A percentile compares a stretch with the other conserved stretches of the same genome.
phyloP scores from a whole-genome alignment of 2,888 invertebrate species.

The Macrophya annulata region DNA sequence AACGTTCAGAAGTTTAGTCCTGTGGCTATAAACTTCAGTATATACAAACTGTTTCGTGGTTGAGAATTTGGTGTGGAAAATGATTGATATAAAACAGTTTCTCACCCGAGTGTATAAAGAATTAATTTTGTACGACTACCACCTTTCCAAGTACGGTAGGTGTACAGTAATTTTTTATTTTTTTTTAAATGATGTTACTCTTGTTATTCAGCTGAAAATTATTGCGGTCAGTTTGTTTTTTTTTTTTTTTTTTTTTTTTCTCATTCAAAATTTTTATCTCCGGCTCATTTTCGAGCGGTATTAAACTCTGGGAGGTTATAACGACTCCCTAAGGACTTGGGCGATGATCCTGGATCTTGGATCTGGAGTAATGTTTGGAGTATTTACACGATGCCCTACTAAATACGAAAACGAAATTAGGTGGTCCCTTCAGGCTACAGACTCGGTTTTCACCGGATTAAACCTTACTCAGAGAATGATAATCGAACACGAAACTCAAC shows the following conservation, averaged over 20 bases:
- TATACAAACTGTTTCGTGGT: not conserved
- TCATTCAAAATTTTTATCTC: not conserved
- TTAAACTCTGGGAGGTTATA: not conserved
- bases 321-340: conserved; percentile 31
- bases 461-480: conserved; percentile 17
- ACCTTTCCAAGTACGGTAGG: not conserved
- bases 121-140: conserved; percentile 5
- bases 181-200: not conserved
- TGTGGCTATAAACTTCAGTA: not conserved
- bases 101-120: not conserved
- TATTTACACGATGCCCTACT: not conserved
- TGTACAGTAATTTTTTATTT: not conserved
- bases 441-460: not conserved
- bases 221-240: not conserved
- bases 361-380: not conserved
- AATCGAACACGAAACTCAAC: not conserved
- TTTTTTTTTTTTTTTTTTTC: not conserved
- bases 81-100: not conserved
- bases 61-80: not conserved
- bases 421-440: not conserved
- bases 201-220: not conserved
- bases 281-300: not conserved
- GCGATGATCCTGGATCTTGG: conserved; percentile 16
- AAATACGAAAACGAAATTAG: conserved; percentile 27
- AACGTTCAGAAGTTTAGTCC: not conserved